These are phyloP conservation scores for Drosophila suboccidentalis DNA, from an alignment of 2,888 invertebrate genomes.

Conservation along the genomic window DNA sequence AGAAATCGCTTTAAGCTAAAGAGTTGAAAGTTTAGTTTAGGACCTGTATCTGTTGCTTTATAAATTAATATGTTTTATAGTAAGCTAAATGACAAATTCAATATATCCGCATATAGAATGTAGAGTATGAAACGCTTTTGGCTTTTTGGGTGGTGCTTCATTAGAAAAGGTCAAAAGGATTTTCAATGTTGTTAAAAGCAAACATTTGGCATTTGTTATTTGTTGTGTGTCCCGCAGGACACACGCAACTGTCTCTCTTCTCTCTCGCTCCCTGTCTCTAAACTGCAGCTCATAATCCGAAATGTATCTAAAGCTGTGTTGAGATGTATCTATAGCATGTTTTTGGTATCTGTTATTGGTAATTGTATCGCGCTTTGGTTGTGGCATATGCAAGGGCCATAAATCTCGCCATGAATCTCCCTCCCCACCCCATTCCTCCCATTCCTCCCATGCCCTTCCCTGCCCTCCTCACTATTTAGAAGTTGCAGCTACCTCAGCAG, in stretches of 20 bases:
- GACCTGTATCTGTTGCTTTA: too few relatives aligned
- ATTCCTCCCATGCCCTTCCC: too few relatives aligned
- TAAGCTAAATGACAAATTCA: not conserved
- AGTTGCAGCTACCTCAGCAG: conserved; percentile 29
- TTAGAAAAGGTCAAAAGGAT: conserved; percentile 68
- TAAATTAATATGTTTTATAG: too few relatives aligned
- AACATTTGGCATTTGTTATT: conserved; percentile 74
- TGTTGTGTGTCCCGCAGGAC: conserved; percentile 75
- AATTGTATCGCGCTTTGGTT: conserved; percentile 57
- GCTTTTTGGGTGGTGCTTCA: conserved; percentile 2
- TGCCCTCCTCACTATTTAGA: not conserved
- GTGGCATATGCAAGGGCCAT: conserved; percentile 72
- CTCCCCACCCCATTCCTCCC: not conserved
- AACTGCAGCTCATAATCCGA: conserved; percentile 51
- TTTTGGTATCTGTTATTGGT: conserved; percentile 63
- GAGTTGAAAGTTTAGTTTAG: too few relatives aligned
- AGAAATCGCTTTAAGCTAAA: too few relatives aligned
- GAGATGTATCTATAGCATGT: conserved; percentile 19
- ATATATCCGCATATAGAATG: too few relatives aligned
- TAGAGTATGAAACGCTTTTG: conserved; percentile 2
- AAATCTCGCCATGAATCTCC: conserved; percentile 54
- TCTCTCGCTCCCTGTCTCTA: not conserved
- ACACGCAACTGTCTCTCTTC: not conserved
- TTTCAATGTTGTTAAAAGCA: conserved; percentile 56
- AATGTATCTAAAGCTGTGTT: conserved; percentile 38